Evolutionary conservation across 2,113 vertebrate genomes (phyloP), one percentile per base, ranked within the genome.

Genomic region (Raja brachyura): DNA sequence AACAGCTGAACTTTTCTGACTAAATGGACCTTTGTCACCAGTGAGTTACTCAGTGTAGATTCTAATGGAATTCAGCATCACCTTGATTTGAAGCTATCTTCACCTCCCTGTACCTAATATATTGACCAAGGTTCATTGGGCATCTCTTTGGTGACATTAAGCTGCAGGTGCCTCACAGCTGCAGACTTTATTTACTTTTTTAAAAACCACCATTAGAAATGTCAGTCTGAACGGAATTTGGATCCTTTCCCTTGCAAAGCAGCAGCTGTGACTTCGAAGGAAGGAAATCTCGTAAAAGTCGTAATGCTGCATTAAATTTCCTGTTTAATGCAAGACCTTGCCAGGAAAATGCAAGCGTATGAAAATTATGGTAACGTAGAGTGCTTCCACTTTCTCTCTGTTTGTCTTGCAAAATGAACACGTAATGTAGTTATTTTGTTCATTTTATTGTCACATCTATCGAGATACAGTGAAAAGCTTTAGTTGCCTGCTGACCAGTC

Each of bases 111-210:
- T 94, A 96, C 96, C 97, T 97, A 97, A 96, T 96, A 96, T 96
- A 96, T 97, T 98, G 97, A 98, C 98, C 98, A 95, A 94, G 96
- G 96, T 97, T 98, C 97, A 98, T 98, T 97, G 97, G 97, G 96
- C 96, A 96, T 96, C 96, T 95, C 97, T 95, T 95, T 96, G 94
- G 96, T 97, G 97, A 97, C 96, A 97, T 96, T 95, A 96, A 95
- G 96, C 96, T 97, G 96, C 95, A 97, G 97, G 97, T 97, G 96
- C 97, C 96, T 94, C 94, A 94, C 93, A 95, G 95, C 96, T 96
- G 97, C 96, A 97, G 97, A 96, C 0, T 48, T 48, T 96, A 48
- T 48, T 48, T 48, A 95, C 96, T 96, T 92, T 90, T 28, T 5
- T 25, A 13, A 73, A 88, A 56, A 70, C 33, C 39, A 1, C 39